Conservation (phyloP, 2,888 invertebrate genomes). For the Lasioglossum malachurum region DNA sequence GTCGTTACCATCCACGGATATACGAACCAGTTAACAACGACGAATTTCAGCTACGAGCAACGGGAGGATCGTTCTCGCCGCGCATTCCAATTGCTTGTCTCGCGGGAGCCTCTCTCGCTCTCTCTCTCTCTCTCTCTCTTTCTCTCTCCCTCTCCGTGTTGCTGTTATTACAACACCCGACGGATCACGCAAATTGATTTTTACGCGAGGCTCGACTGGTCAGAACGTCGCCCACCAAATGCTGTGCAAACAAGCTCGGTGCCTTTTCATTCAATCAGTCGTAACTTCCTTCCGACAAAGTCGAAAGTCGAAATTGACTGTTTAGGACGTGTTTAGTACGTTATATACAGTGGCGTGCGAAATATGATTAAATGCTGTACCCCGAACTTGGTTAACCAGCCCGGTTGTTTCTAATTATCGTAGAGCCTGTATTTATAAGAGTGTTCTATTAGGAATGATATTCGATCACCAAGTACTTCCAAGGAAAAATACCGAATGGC, state of each 20-base stretch:
- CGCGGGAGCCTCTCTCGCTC: background rate
- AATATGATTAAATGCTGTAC: no score
- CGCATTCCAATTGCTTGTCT: background rate
- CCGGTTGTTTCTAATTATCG: no score
- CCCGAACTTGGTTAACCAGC: no score
- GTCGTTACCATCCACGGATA: slow-evolving; percentile 33
- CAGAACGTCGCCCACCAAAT: background rate
- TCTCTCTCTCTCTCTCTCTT: no score
- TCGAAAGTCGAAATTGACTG: no score
- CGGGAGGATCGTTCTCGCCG: slow-evolving; percentile 20
- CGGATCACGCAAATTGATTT: slow-evolving; percentile 13
- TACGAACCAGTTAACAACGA: slow-evolving; percentile 22
- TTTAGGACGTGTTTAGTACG: no score
- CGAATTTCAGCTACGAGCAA: slow-evolving; percentile 19
- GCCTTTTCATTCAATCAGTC: background rate
- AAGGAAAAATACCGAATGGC: background rate
- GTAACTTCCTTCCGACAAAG: background rate
- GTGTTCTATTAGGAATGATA: slow-evolving; percentile 28
- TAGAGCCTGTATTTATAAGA: no score
- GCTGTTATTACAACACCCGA: background rate
- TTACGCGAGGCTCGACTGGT: background rate
- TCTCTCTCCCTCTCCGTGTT: background rate
- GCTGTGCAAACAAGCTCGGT: background rate
- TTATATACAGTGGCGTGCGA: no score
- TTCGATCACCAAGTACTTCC: background rate